Base-by-base conservation (phyloP, 2,888 invertebrate species). In the Petrolisthes cinctipes region DNA sequence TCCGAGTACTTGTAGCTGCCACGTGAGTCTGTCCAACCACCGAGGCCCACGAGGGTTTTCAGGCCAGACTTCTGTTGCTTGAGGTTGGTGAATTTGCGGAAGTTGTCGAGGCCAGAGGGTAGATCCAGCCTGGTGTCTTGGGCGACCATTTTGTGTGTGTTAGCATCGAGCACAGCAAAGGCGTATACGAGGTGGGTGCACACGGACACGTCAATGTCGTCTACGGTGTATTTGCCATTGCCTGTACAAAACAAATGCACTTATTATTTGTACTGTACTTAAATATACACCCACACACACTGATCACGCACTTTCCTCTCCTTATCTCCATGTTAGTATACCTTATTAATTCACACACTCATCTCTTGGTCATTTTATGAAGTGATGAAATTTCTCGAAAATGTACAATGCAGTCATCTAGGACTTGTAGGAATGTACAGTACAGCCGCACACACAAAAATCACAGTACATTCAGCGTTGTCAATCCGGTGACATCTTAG, bases 91-190 rank as follows among this genome's bases (percentile, higher is more conserved):
- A 88, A 68, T 37, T 82, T 54, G 9, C 82, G 73, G 57, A 76
- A 82, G 61, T 83, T 75, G 57, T 56, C 51, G 37, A 83, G 73
- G 17, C 76, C 83, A 23, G 96, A 94, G 95, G 83, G 56, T 56
- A 75, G 20, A 61, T 83, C 83, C 20, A 83, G 75, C 23, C 4
- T 75, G 9, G 73, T 4, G 51, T 83, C 76, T 0, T 23, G 23
- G 54, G 73, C 75, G 37, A 56, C 54, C 56, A 75, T 75, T n/a
- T n/a, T 79, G 68, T 53, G 54, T 4, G 85, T 51, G 80, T 4
- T 23, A 20, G 53, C 54, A 56, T 85, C 79, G 6, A 83, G 83
- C 23, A 75, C 23, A 20, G 83, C 83, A 53, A 83, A 83, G 56
- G 83, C 73, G 61, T 83, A 83, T 20, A 83, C 56, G n/a, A 73